These are phyloP conservation scores for Orthochromis indermauri DNA, from an alignment of 2,113 vertebrate genomes.

Conservation along the genomic window DNA sequence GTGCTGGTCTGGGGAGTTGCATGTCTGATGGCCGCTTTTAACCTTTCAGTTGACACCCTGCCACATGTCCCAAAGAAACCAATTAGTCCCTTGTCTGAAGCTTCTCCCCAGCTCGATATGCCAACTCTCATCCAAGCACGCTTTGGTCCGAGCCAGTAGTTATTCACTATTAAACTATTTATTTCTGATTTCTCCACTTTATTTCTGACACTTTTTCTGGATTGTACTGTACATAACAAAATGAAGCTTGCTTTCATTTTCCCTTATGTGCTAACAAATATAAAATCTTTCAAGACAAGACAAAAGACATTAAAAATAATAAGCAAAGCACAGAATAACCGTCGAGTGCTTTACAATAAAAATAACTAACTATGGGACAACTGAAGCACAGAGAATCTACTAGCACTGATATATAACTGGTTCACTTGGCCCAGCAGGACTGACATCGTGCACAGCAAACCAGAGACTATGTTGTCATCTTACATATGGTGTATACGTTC, in stretches of 20 bases:
- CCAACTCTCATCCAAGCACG: constrained; percentile 51
- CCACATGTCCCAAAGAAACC: constrained; percentile 67
- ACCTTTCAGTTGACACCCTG: constrained; percentile 47
- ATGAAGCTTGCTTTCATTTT: neutral
- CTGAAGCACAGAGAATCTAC: constrained; percentile 1
- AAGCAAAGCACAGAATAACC: neutral
- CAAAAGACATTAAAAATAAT: neutral
- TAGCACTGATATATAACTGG: neutral
- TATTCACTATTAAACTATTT: constrained; percentile 25
- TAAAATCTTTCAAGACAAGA: neutral
- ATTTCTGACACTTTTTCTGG: neutral
- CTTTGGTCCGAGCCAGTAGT: constrained; percentile 29
- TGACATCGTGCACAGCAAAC: neutral
- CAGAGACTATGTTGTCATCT: neutral
- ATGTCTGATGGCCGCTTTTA: constrained; percentile 28
- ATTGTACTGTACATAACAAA: neutral
- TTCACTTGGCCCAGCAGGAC: constrained; percentile 5
- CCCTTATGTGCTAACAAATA: neutral
- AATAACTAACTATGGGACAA: neutral
- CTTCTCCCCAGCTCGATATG: constrained; percentile 37
- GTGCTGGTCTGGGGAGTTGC: constrained; percentile 13
- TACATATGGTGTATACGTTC: neutral
- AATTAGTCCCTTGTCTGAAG: constrained; percentile 66
- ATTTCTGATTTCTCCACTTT: neutral
- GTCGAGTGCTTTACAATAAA: neutral